phyloP scores from a whole-genome alignment of 1,140 invertebrate species.

The Cataglyphis hispanica region DNA sequence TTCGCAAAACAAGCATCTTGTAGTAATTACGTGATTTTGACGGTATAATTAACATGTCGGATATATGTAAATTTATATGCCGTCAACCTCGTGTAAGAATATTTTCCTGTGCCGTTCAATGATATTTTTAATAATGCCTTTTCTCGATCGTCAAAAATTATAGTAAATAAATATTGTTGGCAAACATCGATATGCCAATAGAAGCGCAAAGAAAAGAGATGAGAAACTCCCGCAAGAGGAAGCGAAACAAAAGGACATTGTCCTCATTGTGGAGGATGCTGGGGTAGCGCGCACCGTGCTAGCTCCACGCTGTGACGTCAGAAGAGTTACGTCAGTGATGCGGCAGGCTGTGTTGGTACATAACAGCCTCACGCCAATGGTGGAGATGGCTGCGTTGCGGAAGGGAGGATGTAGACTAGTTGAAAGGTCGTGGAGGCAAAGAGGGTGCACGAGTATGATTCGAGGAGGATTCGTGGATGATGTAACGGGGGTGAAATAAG shows the following conservation, averaged over 20 bases:
- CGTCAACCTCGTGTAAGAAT: background rate
- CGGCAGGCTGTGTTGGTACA: constrained; percentile 72
- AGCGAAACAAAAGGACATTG: constrained; percentile 64
- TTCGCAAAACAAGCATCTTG: too few species aligned
- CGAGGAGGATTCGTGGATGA: constrained; percentile 31
- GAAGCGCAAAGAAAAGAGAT: background rate
- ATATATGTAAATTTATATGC: background rate
- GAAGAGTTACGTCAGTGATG: constrained; percentile 79
- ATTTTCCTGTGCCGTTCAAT: background rate
- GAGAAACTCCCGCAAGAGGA: background rate
- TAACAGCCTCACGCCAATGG: constrained; percentile 21
- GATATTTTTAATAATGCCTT: background rate
- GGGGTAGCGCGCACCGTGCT: constrained; percentile 63
- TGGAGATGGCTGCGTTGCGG: constrained; percentile 55
- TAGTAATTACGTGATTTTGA: background rate
- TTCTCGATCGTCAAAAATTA: background rate
- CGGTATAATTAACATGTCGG: background rate
- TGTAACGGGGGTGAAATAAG: constrained; percentile 75
- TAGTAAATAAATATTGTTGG: constrained; percentile 22
- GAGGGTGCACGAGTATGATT: constrained; percentile 32
- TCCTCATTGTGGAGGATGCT: constrained; percentile 64
- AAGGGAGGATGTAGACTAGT: constrained; percentile 16
- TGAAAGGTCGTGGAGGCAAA: constrained; percentile 28
- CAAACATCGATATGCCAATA: constrained; percentile 21
- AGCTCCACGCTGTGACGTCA: constrained; percentile 78